These are phyloP conservation scores for Acronicta alni DNA, from an alignment of 2,888 invertebrate species.

Conservation along the genomic window DNA sequence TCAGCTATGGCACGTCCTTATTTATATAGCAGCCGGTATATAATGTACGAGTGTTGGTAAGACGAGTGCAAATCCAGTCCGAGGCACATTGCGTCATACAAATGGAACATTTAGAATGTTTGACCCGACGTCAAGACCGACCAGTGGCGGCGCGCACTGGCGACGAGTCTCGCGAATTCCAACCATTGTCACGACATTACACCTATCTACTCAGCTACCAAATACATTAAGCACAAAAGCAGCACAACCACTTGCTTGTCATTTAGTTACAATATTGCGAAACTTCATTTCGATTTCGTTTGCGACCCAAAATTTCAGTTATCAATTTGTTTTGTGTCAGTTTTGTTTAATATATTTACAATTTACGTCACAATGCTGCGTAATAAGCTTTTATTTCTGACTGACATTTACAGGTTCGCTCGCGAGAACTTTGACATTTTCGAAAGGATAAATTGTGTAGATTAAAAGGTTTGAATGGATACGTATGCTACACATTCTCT, in stretches of 20 bases:
- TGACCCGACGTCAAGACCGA: constrained; percentile 76
- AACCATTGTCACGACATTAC: constrained; percentile 80
- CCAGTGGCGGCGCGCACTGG: constrained; percentile 54
- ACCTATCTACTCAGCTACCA: constrained; percentile 61
- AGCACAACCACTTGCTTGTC: constrained; percentile 64
- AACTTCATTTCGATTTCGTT: constrained; percentile 56
- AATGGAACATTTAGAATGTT: constrained; percentile 84
- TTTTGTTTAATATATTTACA: constrained; percentile 47
- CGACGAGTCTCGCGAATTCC: constrained; percentile 71
- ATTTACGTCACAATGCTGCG: constrained; percentile 28
- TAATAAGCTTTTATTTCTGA: constrained; percentile 40
- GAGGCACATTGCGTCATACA: constrained; percentile 82
- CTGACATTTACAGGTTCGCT: constrained; percentile 34
- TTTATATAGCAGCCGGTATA: constrained; percentile 48
- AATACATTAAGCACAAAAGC: constrained; percentile 61
- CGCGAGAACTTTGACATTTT: constrained; percentile 41
- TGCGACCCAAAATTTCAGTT: constrained; percentile 48
- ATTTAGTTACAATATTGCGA: constrained; percentile 65
- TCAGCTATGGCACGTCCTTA: constrained; percentile 35
- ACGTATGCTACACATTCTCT: background rate
- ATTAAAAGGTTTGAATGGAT: constrained; percentile 4
- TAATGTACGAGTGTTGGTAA: constrained; percentile 71
- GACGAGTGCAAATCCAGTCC: constrained; percentile 85
- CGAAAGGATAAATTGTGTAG: constrained; percentile 12
- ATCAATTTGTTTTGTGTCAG: constrained; percentile 30